Conservation (phyloP, 53 echinoderm and acorn worm species). For the Stichopus horrens region DNA sequence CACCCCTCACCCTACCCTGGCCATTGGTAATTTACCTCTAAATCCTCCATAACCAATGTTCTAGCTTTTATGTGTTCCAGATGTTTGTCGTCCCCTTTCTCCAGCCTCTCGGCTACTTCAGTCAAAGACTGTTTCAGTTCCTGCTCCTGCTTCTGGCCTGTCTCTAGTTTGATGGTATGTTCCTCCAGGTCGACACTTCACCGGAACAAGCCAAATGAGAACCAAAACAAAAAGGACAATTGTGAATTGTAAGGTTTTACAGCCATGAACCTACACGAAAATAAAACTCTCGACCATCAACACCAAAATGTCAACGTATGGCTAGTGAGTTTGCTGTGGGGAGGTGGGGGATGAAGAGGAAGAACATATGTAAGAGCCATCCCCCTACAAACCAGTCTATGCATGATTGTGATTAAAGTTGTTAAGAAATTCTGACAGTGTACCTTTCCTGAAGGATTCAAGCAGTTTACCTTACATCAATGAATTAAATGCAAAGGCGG, state of each 20-base stretch:
- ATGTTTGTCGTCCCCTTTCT: slow-evolving; percentile 67
- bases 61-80: slow-evolving; percentile 72
- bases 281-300: too few species aligned
- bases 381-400: too few species aligned
- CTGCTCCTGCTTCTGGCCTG: slow-evolving; percentile 83
- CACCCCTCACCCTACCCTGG: neutral
- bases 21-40: slow-evolving; percentile 58
- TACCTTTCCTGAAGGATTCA: too few species aligned
- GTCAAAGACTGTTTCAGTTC: slow-evolving; percentile 68
- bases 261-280: too few species aligned
- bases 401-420: too few species aligned
- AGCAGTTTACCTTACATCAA: too few species aligned
- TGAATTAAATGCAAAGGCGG: too few species aligned
- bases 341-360: too few species aligned
- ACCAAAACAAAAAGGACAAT: neutral
- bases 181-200: slow-evolving; percentile 84
- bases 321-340: too few species aligned
- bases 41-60: slow-evolving; percentile 56
- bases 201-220: neutral
- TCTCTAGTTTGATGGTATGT: slow-evolving; percentile 80
- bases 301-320: too few species aligned
- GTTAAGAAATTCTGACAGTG: too few species aligned
- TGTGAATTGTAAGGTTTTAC: neutral
- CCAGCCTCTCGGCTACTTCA: slow-evolving; percentile 69
- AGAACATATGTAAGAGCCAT: too few species aligned